A percentile compares a stretch with the other conserved stretches of the same genome.
Conservation (phyloP, 2,113 vertebrate species). For the Silurus glanis region DNA sequence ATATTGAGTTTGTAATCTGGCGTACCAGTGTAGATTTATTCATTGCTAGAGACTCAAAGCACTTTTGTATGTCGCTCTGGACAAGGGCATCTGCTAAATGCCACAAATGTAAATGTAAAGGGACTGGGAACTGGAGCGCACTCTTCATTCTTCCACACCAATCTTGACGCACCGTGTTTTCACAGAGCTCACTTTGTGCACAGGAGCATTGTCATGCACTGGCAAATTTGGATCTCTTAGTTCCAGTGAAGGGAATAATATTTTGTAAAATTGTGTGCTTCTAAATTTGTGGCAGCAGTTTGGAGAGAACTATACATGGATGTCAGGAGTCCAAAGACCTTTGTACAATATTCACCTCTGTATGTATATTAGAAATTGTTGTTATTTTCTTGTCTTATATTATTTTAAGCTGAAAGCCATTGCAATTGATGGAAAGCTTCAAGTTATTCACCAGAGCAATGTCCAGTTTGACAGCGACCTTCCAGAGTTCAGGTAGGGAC, state of each 20-base stretch:
- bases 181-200: background rate
- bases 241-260: background rate
- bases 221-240: background rate
- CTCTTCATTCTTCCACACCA: background rate
- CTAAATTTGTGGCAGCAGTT: background rate
- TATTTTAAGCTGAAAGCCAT: conserved; percentile 85
- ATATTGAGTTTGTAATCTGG: too few relatives aligned
- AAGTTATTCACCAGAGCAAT: conserved; percentile 79
- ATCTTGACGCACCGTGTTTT: background rate
- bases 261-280: background rate
- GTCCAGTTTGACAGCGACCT: conserved; percentile 90
- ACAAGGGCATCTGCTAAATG: too few relatives aligned
- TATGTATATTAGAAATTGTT: background rate
- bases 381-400: background rate
- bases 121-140: too few relatives aligned
- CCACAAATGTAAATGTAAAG: too few relatives aligned
- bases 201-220: background rate
- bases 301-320: background rate
- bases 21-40: too few relatives aligned
- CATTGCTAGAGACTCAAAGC: too few relatives aligned
- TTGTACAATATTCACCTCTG: background rate
- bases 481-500: conserved; percentile 82
- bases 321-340: background rate
- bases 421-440: conserved; percentile 77
- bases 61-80: too few relatives aligned